Evolutionary conservation across 2,113 vertebrate species (phyloP), one percentile per base, ranked within the genome.

Genomic region (Alces alces): DNA sequence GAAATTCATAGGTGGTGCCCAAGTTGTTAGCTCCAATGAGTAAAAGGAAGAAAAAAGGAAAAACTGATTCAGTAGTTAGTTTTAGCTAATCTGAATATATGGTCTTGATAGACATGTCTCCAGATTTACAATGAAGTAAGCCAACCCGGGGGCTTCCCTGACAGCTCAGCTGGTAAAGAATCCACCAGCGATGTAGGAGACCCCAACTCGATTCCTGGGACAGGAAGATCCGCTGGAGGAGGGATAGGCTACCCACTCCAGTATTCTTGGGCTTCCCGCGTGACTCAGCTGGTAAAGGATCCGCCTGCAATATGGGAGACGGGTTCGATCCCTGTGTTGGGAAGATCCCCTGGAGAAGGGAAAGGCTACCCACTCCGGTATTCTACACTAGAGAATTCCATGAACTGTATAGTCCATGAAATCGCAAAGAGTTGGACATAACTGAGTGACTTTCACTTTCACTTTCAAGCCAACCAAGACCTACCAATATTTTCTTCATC

Each of bases 1-100:
- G 80, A 95, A 90, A 79, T 61, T 27, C 45, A 80, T 19, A 25
- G 8, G 30, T 19, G 3, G 7, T n/a, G 86, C 21, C 14, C 3
- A 6, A 33, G 17, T 16, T 91, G 11, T 91, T 93, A 60, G 27
- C 4, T 64, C 21, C 50, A 55, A 55, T 58, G 47, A 33, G 15
- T 89, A 84, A 95, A 93, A 64, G 27, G 30, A 96, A 96, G 52
- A 93, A 70, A 80, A 94, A 89, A 58, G 30, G 21, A 60, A 61
- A 79, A 88, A 45, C 10, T 19, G 10, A 93, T 78, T 76, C 36
- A 58, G 25, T 55, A 23, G 86, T 58, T 86, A 61, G 8, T 28
- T 92, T 28, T 89, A 55, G 16, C 21, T 94, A 43, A 92, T 90
- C 19, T 88, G 28, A 91, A 93, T 39, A 3, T 17, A 86, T 15